Base-by-base conservation (phyloP, 2,113 vertebrate species). In the Oryzias celebensis region DNA sequence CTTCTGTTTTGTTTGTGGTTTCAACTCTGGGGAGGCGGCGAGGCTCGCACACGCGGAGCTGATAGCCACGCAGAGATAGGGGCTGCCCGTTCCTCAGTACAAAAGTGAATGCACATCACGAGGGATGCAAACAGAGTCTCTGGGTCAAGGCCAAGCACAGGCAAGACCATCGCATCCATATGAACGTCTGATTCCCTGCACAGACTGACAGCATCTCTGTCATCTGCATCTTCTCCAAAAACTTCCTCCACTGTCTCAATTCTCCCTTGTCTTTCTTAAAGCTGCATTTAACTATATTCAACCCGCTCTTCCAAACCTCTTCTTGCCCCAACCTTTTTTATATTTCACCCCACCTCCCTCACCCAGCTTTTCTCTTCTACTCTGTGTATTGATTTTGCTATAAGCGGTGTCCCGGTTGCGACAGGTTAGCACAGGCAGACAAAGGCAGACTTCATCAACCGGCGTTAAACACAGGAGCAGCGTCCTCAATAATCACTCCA, bases 321-420 rank as follows among this genome's bases (percentile, higher is more conserved):
- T 24, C 46, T 47, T 53, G n/a, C 24, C 68, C 54, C 60, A 28
- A 41, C 62, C 52, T 52, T 65, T 53, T 52, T 65, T 61, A 61
- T 65, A 65, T 77, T 6, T 6, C 26, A 4, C 4, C 26, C 26
- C 5, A 51, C 20, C 61, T 60, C 62, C 36, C 62, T 60, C 28
- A 22, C 44, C 55, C 18, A 23, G 49, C 56, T 57, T 70, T 65
- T 58, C 71, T 81, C 75, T 56, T 75, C 78, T 76, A 68, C 82
- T 81, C 80, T 85, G 83, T 80, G 83, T 91, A 93, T 92, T 93
- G 92, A 93, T 92, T 92, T 92, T 92, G 90, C 90, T 91, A 92
- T 93, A 92, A 92, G 88, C 87, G 77, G 84, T 77, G 88, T 89
- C 90, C 88, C 75, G 88, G 87, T 89, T 92, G 88, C 88, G 89